Evolutionary conservation across 1,140 invertebrate genomes (phyloP).

Genomic region (Palaemon carinicauda): DNA sequence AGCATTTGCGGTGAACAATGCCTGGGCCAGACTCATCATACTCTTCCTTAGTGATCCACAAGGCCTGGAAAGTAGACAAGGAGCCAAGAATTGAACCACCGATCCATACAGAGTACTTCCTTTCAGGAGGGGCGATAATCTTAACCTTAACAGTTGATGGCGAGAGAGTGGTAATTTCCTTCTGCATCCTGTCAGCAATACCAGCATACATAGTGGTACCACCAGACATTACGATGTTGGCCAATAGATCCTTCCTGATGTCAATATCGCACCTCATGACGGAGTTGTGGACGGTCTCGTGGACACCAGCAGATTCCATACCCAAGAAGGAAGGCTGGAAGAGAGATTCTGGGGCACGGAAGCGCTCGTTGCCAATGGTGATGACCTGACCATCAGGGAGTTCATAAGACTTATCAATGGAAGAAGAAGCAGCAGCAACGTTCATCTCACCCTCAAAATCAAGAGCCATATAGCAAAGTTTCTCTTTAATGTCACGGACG

Average conservation of each 20-base stretch:
- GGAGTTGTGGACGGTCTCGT: conserved; percentile 79
- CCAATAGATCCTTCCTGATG: conserved; percentile 81
- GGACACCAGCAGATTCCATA: conserved; percentile 83
- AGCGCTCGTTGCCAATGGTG: conserved; percentile 26
- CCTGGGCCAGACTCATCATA: no score
- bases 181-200: conserved; percentile 71
- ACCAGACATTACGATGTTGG: conserved; percentile 74
- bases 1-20: no score
- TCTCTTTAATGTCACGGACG: conserved; percentile 62
- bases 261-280: conserved; percentile 69
- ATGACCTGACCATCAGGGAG: conserved; percentile 64
- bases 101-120: no score
- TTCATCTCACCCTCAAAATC: conserved; percentile 72
- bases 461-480: conserved; percentile 16
- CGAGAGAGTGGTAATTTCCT: conserved; percentile 66
- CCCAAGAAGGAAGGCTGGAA: conserved; percentile 82
- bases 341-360: conserved; percentile 71
- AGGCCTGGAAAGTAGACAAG: no score
- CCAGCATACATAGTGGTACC: conserved; percentile 74
- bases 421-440: conserved; percentile 88
- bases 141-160: no score
- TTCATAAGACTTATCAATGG: conserved; percentile 89
- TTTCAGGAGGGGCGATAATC: no score
- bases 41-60: no score
- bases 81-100: no score